Evolutionary conservation across 2,113 vertebrate species (phyloP), one percentile per base, ranked within the genome.

Genomic region (Callipepla squamata): DNA sequence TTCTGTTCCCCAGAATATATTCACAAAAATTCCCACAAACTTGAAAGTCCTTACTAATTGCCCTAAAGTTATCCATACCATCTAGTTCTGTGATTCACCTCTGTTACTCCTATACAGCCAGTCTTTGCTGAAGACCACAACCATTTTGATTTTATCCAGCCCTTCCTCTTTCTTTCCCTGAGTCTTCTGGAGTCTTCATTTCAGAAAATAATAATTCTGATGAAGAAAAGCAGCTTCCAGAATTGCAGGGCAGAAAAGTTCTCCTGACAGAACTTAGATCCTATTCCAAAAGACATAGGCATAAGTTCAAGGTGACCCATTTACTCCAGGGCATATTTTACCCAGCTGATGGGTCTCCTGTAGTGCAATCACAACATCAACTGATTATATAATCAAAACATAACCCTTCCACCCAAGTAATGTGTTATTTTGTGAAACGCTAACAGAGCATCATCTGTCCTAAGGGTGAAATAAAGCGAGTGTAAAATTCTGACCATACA

Each of bases 41-140:
- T 44, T 77, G 45, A 80, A 83, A 76, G 67, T 82, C 81, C 67
- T 51, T 63, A 47, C 42, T 91, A 77, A 89, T 94, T 91, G 82
- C 42, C 7, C 67, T 78, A 69, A 5, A 48, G 53, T 44, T 55
- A 87, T 9, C 67, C 30, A 40, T 42, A 76, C n/a, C n/a, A 14
- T 21, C 44, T 40, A 8, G 32, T 14, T 79, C 53, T 81, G 61
- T 25, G 44, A 81, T 81, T 79, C 62, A 53, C 61, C 44, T 58
- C 85, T 53, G 4, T 45, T 73, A 45, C 63, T 77, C 45, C 81
- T 73, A 17, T 55, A 45, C 3, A 34, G 32, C 30, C 58, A 50
- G 67, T 22, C 36, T 38, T 34, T 28, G 45, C 30, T 58, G 50
- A 82, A 73, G 44, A 22, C 8, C 72, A 48, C 13, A 17, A 48